Conservation (phyloP, 2,888 invertebrate species). For the Maniola hyperantus region DNA sequence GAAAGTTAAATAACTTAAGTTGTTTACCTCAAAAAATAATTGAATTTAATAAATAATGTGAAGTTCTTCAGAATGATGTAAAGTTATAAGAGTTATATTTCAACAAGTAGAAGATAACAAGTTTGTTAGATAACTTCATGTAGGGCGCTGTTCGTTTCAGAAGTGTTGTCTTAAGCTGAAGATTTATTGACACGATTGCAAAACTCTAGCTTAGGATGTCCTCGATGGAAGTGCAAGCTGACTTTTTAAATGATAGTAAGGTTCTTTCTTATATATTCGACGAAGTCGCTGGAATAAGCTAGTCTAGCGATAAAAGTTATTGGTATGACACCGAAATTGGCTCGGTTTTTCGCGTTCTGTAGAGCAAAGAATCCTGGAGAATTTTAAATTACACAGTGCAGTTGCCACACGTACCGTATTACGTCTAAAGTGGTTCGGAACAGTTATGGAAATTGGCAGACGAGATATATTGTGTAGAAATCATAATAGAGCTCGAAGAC, state of each 20-base stretch:
- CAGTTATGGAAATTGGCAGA: conserved; percentile 15
- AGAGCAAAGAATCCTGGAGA: neutral
- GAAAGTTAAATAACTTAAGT: neutral
- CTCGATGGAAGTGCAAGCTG: neutral
- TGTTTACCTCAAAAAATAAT: neutral
- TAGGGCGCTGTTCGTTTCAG: conserved; percentile 35
- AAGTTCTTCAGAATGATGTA: neutral
- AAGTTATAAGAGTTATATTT: conserved; percentile 36
- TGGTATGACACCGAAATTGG: neutral
- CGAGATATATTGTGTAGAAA: conserved; percentile 2
- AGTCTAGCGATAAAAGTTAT: too few relatives aligned
- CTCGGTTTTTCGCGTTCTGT: neutral
- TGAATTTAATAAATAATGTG: neutral
- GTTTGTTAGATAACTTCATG: conserved; percentile 41
- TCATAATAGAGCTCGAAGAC: neutral
- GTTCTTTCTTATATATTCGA: too few relatives aligned
- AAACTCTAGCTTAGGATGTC: conserved; percentile 36
- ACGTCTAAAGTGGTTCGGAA: conserved; percentile 12
- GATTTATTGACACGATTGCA: conserved; percentile 40
- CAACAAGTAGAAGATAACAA: conserved; percentile 46
- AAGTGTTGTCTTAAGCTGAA: conserved; percentile 39
- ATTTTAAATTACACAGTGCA: conserved; percentile 16
- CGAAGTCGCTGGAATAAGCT: too few relatives aligned
- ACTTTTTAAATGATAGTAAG: neutral
- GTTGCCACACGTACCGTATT: conserved; percentile 16